These are phyloP conservation scores for Panurus biarmicus DNA, from an alignment of 2,113 vertebrate species.

Conservation along the genomic window DNA sequence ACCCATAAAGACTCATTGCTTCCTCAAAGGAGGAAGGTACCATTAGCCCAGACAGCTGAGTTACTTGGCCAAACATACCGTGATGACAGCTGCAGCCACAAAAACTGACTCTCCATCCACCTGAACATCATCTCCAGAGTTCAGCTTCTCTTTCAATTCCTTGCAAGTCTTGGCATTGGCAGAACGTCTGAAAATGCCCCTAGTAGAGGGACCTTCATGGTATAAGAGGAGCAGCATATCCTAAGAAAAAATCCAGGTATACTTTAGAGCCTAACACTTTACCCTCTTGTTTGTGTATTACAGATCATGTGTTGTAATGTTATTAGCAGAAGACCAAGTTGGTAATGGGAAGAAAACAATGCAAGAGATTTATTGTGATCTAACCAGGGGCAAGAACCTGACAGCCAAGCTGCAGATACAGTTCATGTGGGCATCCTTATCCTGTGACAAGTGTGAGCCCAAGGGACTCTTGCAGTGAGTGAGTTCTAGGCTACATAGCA, in stretches of 20 bases:
- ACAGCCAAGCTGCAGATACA: not conserved
- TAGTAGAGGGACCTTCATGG: constrained; percentile 70
- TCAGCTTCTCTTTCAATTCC: constrained; percentile 76
- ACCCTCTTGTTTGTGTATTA: not conserved
- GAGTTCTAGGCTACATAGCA: not conserved
- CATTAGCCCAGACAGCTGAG: not conserved
- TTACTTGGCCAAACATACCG: constrained; percentile 49
- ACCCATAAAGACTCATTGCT: not conserved
- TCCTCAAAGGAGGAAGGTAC: not conserved
- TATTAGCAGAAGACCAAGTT: not conserved
- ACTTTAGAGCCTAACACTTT: not conserved
- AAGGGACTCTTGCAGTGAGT: not conserved
- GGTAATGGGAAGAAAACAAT: not conserved
- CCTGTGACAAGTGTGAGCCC: not conserved
- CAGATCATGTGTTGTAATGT: not conserved
- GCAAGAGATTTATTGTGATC: not conserved
- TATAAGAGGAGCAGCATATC: constrained; percentile 76
- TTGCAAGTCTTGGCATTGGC: constrained; percentile 78
- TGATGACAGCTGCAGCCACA: constrained; percentile 77
- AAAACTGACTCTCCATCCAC: constrained; percentile 75
- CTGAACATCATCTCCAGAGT: constrained; percentile 67
- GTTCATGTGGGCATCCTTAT: not conserved
- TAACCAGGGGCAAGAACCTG: not conserved
- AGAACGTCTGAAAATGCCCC: constrained; percentile 77
- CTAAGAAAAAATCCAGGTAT: constrained; percentile 22